Evolutionary conservation across 2,797 vertebrate species (phyloP).

Genomic region (Pseudochaenichthys georgianus): DNA sequence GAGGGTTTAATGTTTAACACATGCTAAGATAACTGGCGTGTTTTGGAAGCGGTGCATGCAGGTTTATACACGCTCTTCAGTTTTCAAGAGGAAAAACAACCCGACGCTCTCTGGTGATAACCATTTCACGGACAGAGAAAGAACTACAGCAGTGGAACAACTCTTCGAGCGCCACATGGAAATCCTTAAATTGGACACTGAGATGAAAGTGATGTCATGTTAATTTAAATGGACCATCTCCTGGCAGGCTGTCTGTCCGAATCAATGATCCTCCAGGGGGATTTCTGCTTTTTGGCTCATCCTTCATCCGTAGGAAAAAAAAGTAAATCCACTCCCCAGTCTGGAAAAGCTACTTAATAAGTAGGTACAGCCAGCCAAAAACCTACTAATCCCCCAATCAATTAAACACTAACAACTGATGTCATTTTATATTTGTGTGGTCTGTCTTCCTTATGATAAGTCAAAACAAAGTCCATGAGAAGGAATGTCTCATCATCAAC

Average conservation of each 20-base stretch:
- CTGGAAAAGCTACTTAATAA: slow-evolving; percentile 58
- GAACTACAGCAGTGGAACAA: slow-evolving; percentile 30
- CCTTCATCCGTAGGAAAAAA: slow-evolving; percentile 38
- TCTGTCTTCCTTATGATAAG: slow-evolving; percentile 37
- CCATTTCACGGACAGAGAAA: not conserved
- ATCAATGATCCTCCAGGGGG: slow-evolving; percentile 46
- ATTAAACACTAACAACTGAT: slow-evolving; percentile 53
- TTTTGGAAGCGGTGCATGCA: slow-evolving; percentile 18
- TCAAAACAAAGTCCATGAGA: slow-evolving; percentile 42
- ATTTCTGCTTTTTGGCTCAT: slow-evolving; percentile 59
- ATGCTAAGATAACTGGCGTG: slow-evolving; percentile 8
- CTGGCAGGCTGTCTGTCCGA: slow-evolving; percentile 31
- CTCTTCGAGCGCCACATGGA: not conserved
- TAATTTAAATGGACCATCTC: slow-evolving; percentile 39
- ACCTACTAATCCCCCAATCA: slow-evolving; percentile 41
- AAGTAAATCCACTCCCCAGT: slow-evolving; percentile 48
- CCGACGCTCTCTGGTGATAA: slow-evolving; percentile 5
- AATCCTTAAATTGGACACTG: slow-evolving; percentile 16
- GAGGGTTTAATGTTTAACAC: slow-evolving; percentile 12
- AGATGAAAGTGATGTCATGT: slow-evolving; percentile 55
- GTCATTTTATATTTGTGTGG: slow-evolving; percentile 58
- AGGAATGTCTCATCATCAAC: slow-evolving; percentile 28
- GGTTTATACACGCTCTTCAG: slow-evolving; percentile 25
- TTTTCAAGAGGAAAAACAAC: slow-evolving; percentile 27
- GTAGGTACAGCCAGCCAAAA: slow-evolving; percentile 33